Conservation (phyloP, 2,797 vertebrate species). For the Limosa lapponica region DNA sequence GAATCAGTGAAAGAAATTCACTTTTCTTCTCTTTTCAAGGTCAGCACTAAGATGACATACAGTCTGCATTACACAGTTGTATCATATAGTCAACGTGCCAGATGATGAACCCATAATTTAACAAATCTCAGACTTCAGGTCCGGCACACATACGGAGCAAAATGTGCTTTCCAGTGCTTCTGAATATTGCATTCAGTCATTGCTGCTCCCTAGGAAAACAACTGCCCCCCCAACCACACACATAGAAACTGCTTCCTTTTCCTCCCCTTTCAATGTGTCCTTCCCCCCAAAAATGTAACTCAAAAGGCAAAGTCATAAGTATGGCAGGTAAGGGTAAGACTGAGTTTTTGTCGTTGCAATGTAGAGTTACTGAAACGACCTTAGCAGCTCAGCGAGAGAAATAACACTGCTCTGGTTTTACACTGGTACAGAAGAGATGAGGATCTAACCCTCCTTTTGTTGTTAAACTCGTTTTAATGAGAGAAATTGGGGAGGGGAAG, state of each 20-base stretch:
- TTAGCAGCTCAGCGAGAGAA: not conserved
- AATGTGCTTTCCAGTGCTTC: not conserved
- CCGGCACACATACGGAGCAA: not conserved
- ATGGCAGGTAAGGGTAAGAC: not conserved
- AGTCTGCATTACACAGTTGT: not conserved
- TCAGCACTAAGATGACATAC: conserved; percentile 26
- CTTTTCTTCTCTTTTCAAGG: conserved; percentile 40
- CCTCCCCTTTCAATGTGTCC: not conserved
- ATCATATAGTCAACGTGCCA: not conserved
- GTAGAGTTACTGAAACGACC: not conserved
- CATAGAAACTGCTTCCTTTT: not conserved
- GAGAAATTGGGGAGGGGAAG: not conserved
- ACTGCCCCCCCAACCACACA: not conserved
- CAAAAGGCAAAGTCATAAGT: not conserved
- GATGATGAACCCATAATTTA: conserved; percentile 29
- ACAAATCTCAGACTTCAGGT: not conserved
- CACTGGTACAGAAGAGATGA: not conserved
- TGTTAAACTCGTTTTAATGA: not conserved
- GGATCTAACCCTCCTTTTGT: not conserved
- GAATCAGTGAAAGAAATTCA: not conserved
- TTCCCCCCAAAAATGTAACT: not conserved
- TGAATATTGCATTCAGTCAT: conserved; percentile 17
- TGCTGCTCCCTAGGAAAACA: conserved; percentile 11
- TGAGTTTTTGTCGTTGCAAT: not conserved
- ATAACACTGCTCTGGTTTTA: not conserved